Percentiles rank a stretch among this genome's conserved stretches.
phyloP scores from a whole-genome alignment of 2,797 vertebrate genomes.

The Percopsis omiscomaycus region DNA sequence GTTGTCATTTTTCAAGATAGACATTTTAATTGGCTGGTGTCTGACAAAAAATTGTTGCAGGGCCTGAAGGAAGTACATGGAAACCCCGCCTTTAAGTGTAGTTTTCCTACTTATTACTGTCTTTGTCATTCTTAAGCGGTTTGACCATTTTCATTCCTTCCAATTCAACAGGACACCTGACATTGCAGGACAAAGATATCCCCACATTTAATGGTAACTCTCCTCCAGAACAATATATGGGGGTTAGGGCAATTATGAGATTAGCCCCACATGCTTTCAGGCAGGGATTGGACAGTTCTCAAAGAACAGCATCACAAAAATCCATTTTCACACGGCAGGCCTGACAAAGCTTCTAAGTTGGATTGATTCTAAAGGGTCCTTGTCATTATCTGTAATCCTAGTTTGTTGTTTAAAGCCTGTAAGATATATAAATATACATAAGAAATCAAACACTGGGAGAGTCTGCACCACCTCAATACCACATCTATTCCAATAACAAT shows the following conservation, averaged over 20 bases:
- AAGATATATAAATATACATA: conserved; percentile 1
- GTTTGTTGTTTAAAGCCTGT: conserved; percentile 77
- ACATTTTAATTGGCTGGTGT: conserved; percentile 12
- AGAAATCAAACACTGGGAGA: conserved; percentile 74
- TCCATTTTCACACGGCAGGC: conserved; percentile 78
- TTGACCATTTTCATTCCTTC: conserved; percentile 42
- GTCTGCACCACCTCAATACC: conserved; percentile 58
- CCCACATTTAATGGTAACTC: conserved; percentile 74
- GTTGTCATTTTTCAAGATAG: conserved; percentile 1
- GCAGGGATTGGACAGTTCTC: conserved; percentile 78
- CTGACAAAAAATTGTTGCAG: conserved; percentile 20
- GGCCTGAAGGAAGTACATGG: conserved; percentile 24
- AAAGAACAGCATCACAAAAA: conserved; percentile 82
- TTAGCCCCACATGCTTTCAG: conserved; percentile 82
- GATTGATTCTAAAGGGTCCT: conserved; percentile 82
- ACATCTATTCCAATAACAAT: conserved; percentile 71
- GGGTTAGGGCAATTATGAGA: conserved; percentile 87
- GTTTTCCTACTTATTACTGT: conserved; percentile 44
- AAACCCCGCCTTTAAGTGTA: conserved; percentile 19
- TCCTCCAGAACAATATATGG: conserved; percentile 81
- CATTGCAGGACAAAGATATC: conserved; percentile 78
- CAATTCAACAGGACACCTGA: conserved; percentile 76
- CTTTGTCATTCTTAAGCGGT: conserved; percentile 56
- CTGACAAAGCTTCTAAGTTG: conserved; percentile 71
- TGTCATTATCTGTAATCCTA: conserved; percentile 78